phyloP scores from a whole-genome alignment of 2,888 invertebrate species.

The Stratiomys singularior region DNA sequence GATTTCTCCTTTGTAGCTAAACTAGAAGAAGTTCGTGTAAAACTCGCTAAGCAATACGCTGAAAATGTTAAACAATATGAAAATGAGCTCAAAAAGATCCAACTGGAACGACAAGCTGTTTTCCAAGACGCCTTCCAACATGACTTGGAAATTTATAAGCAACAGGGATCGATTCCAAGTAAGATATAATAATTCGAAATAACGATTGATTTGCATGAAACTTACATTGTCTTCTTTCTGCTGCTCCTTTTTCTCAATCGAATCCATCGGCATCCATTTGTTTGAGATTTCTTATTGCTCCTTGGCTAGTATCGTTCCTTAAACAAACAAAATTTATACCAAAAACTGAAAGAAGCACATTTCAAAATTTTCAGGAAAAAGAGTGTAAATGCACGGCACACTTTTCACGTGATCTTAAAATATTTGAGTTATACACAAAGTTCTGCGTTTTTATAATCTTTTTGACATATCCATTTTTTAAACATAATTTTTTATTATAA shows the following conservation, averaged over 20 bases:
- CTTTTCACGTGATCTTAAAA: too few relatives aligned
- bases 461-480: too few relatives aligned
- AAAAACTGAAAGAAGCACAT: slow-evolving; percentile 12
- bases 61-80: slow-evolving; percentile 70
- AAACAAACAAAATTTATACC: slow-evolving; percentile 32
- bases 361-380: slow-evolving; percentile 18
- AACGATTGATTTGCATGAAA: background rate
- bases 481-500: too few relatives aligned
- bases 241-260: slow-evolving; percentile 18
- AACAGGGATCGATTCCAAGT: slow-evolving; percentile 73
- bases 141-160: slow-evolving; percentile 74
- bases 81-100: slow-evolving; percentile 67
- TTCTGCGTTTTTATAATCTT: too few relatives aligned
- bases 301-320: background rate
- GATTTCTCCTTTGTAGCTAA: slow-evolving; percentile 56
- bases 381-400: slow-evolving; percentile 18
- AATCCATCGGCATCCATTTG: slow-evolving; percentile 35
- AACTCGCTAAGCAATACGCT: slow-evolving; percentile 70
- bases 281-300: background rate
- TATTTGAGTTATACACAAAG: too few relatives aligned
- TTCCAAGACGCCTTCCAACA: slow-evolving; percentile 77
- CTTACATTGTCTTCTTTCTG: slow-evolving; percentile 32
- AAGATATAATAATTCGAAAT: slow-evolving; percentile 54
- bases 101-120: slow-evolving; percentile 74
- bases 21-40: slow-evolving; percentile 65